Evolutionary conservation across 2,888 invertebrate genomes (phyloP).

Genomic region (Ceriagrion tenellum): DNA sequence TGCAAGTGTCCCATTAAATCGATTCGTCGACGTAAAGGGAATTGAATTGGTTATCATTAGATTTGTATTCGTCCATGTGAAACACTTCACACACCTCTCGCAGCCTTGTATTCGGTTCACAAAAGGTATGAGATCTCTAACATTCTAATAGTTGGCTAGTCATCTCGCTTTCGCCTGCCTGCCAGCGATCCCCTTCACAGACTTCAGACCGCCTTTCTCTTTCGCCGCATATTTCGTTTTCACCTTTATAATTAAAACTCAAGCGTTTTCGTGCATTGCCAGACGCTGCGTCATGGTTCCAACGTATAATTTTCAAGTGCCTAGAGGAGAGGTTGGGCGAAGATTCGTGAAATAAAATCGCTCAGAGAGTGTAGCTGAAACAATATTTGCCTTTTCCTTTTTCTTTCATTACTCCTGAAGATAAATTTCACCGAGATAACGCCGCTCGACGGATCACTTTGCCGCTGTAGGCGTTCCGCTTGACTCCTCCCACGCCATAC

Average conservation of each 20-base stretch:
- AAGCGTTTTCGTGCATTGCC: not conserved
- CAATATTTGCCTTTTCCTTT: not conserved
- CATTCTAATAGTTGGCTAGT: too few relatives aligned
- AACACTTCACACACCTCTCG: too few relatives aligned
- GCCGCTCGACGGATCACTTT: not conserved
- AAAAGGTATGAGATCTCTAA: too few relatives aligned
- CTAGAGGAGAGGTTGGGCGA: not conserved
- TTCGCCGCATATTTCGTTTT: not conserved
- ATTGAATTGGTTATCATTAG: too few relatives aligned
- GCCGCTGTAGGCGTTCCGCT: not conserved
- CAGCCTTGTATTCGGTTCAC: too few relatives aligned
- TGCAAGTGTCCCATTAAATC: too few relatives aligned
- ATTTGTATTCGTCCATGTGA: too few relatives aligned
- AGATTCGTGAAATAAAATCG: not conserved
- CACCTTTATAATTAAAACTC: not conserved
- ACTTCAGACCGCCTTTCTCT: not conserved
- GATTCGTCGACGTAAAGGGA: too few relatives aligned
- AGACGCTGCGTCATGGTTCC: not conserved
- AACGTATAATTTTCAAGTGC: not conserved
- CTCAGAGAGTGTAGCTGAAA: not conserved
- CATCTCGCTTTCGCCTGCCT: too few relatives aligned
- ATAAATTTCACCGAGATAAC: not conserved
- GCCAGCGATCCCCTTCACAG: not conserved
- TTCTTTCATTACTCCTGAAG: not conserved
- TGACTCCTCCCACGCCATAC: not conserved